A percentile compares a stretch with the other conserved stretches of the same genome.
Conservation (phyloP, 2,113 vertebrate species). For the Motacilla alba region DNA sequence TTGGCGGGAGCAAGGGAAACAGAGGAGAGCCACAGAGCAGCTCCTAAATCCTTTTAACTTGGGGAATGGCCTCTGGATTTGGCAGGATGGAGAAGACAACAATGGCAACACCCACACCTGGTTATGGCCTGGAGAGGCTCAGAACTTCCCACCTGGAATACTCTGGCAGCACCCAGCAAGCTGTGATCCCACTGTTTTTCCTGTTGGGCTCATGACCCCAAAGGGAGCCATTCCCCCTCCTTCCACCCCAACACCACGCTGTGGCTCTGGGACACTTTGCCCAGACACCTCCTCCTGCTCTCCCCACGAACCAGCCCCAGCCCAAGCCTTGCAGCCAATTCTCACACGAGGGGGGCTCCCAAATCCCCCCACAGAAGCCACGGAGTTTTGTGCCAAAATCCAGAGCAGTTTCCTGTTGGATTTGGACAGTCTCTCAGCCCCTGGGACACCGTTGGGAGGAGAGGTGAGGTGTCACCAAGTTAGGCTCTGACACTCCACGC, state of each 20-base stretch:
- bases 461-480: background rate
- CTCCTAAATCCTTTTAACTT: background rate
- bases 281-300: background rate
- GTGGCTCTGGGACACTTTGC: fast-evolving
- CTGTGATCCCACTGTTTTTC: background rate
- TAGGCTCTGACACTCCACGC: background rate
- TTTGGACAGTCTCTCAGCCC: background rate
- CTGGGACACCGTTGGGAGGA: background rate
- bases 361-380: background rate
- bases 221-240: background rate
- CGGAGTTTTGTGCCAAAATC: background rate
- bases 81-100: background rate
- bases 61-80: background rate
- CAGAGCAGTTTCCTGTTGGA: background rate
- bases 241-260: fast-evolving
- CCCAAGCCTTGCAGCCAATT: background rate
- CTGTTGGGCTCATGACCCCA: background rate
- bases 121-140: background rate
- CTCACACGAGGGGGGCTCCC: background rate
- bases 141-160: background rate
- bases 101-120: fast-evolving
- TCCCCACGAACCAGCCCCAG: background rate
- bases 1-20: background rate
- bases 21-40: background rate
- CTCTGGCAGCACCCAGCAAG: background rate